phyloP scores from a whole-genome alignment of 2,888 invertebrate species.

The Pyralis farinalis region DNA sequence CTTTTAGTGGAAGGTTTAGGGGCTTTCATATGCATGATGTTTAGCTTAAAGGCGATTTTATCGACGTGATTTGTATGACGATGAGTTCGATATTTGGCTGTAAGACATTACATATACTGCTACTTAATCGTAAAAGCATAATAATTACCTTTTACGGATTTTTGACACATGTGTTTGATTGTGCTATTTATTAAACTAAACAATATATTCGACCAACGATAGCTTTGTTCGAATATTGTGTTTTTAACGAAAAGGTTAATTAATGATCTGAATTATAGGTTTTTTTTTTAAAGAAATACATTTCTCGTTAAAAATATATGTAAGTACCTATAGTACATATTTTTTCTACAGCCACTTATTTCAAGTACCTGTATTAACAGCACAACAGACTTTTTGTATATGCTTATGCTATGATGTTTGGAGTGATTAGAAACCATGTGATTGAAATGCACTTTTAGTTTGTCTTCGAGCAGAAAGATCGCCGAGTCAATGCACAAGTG shows the following conservation, averaged over 20 bases:
- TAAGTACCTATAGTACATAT: too few relatives aligned
- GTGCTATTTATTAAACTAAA: too few relatives aligned
- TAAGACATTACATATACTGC: slow-evolving; percentile 16
- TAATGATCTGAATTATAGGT: too few relatives aligned
- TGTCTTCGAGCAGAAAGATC: slow-evolving; percentile 35
- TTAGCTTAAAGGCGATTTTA: slow-evolving; percentile 30
- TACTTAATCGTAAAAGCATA: slow-evolving; percentile 5
- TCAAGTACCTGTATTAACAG: too few relatives aligned
- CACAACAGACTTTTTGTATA: too few relatives aligned
- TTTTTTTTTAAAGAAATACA: too few relatives aligned
- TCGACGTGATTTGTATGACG: slow-evolving; percentile 21
- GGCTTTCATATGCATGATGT: slow-evolving; percentile 27
- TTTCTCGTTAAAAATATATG: too few relatives aligned
- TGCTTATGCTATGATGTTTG: too few relatives aligned
- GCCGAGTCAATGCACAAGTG: slow-evolving; percentile 38
- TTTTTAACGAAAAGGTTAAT: too few relatives aligned
- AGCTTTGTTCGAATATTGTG: too few relatives aligned
- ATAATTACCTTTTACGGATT: slow-evolving; percentile 4
- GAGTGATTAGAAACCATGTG: slow-evolving; percentile 30
- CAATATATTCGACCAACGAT: too few relatives aligned
- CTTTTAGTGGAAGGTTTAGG: slow-evolving; percentile 34
- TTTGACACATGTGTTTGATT: neutral
- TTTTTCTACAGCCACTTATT: too few relatives aligned
- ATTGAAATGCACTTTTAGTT: slow-evolving; percentile 45
- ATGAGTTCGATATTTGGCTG: slow-evolving; percentile 17